These are phyloP conservation scores for Anolis sagrei DNA, from an alignment of 2,113 vertebrate genomes.

Conservation along the genomic window DNA sequence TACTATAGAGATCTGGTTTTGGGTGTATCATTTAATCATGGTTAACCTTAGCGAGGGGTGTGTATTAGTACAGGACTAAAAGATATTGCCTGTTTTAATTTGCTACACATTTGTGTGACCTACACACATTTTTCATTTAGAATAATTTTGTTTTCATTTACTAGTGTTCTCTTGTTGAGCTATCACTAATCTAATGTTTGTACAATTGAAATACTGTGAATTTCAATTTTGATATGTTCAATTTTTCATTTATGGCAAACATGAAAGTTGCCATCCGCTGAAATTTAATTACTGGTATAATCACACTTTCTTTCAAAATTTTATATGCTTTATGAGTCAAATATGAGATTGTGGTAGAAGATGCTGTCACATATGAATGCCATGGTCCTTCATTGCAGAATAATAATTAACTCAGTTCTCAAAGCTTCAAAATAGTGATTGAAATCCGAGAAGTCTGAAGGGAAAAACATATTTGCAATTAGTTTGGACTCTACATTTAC, in stretches of 20 bases:
- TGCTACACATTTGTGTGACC: not conserved
- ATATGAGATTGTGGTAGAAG: slow-evolving; percentile 17
- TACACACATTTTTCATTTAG: not conserved
- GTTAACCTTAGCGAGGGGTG: not conserved
- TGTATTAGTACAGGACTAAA: not conserved
- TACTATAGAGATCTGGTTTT: not conserved
- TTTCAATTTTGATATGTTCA: not conserved
- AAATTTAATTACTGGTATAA: slow-evolving; percentile 22
- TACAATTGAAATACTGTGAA: not conserved
- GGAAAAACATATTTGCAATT: not conserved
- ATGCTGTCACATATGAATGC: slow-evolving; percentile 8
- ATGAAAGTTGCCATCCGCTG: not conserved
- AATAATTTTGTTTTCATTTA: not conserved
- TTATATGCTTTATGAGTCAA: slow-evolving; percentile 8
- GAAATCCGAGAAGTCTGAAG: not conserved
- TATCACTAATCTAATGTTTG: not conserved
- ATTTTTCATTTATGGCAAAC: slow-evolving; percentile 1
- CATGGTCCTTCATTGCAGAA: not conserved
- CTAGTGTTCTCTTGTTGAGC: not conserved
- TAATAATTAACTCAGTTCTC: not conserved
- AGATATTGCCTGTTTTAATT: not conserved
- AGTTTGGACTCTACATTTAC: not conserved
- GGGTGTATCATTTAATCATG: not conserved
- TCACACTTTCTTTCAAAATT: slow-evolving; percentile 10
- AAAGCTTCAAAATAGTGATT: not conserved